Evolutionary conservation across 1,140 invertebrate genomes (phyloP).

Genomic region (Lucilia sericata): DNA sequence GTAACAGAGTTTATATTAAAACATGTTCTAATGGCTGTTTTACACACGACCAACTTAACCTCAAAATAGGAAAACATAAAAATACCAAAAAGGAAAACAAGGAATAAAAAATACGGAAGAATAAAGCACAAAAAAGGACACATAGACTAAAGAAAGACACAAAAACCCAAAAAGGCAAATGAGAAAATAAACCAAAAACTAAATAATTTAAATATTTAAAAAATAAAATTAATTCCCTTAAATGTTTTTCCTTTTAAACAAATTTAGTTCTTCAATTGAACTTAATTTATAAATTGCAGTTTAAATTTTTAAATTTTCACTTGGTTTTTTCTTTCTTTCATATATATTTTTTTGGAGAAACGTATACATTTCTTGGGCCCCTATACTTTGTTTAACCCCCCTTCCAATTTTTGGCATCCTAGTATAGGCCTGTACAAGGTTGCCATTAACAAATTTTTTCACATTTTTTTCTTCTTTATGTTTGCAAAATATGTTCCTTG

Average conservation of each 20-base stretch:
- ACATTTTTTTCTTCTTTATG: neutral
- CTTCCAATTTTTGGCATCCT: neutral
- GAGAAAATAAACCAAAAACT: neutral
- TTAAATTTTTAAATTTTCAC: neutral
- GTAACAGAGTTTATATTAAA: slow-evolving; percentile 14
- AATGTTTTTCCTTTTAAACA: neutral
- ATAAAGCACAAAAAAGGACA: neutral
- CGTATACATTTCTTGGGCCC: no score
- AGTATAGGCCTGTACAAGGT: neutral
- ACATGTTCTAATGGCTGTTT: slow-evolving; percentile 33
- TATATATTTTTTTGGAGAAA: neutral
- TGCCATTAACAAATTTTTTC: slow-evolving; percentile 7
- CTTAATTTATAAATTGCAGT: neutral
- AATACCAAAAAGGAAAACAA: neutral
- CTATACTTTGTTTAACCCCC: neutral
- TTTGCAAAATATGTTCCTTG: neutral
- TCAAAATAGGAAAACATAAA: slow-evolving; percentile 33
- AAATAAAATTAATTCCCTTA: neutral
- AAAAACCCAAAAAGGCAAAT: neutral
- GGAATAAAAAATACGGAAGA: neutral
- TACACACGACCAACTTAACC: slow-evolving; percentile 37
- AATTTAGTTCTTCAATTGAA: neutral
- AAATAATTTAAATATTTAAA: neutral
- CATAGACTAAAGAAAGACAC: neutral
- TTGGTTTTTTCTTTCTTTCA: neutral